A percentile compares a stretch with the other conserved stretches of the same genome.
These are phyloP conservation scores for Kryptopterus vitreolus DNA, from an alignment of 2,797 vertebrate species.

Conservation along the genomic window DNA sequence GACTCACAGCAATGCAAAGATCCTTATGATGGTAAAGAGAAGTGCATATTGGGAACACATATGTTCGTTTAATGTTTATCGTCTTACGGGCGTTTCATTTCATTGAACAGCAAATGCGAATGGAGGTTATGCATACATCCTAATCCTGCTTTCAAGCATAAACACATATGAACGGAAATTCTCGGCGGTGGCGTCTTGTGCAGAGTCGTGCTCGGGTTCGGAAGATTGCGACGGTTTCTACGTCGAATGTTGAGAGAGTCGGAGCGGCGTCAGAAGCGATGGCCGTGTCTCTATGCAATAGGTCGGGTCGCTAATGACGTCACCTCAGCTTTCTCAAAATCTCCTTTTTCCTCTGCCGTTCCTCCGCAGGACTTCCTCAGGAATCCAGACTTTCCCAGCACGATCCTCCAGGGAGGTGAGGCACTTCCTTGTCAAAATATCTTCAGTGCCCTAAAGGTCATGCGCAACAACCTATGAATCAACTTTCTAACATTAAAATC, in stretches of 20 bases:
- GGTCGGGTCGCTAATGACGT: conserved; percentile 63
- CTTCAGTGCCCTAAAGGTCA: conserved; percentile 37
- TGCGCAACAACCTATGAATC: conserved; percentile 31
- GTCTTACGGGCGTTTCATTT: conserved; percentile 17
- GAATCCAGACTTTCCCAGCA: conserved; percentile 29
- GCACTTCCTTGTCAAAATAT: conserved; percentile 23
- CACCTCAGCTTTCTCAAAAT: conserved; percentile 63
- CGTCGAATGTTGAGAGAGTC: conserved; percentile 62
- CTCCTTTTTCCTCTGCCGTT: conserved; percentile 31
- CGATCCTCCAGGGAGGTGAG: conserved; percentile 31
- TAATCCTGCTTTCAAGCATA: conserved; percentile 6
- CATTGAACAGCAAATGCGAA: conserved; percentile 1
- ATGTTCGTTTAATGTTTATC: not conserved
- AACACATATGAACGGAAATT: conserved; percentile 4
- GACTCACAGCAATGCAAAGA: conserved; percentile 38
- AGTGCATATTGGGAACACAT: conserved; percentile 8
- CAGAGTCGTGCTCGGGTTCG: not conserved
- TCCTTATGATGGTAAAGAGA: conserved; percentile 13
- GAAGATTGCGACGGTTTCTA: conserved; percentile 1
- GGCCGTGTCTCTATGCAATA: conserved; percentile 63
- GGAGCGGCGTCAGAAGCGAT: conserved; percentile 63
- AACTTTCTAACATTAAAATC: conserved; percentile 28
- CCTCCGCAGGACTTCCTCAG: conserved; percentile 41
- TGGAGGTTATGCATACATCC: not conserved
- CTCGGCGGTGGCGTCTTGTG: not conserved